These are phyloP conservation scores for Acomys russatus DNA, from an alignment of 2,797 vertebrate genomes.

Conservation along the genomic window DNA sequence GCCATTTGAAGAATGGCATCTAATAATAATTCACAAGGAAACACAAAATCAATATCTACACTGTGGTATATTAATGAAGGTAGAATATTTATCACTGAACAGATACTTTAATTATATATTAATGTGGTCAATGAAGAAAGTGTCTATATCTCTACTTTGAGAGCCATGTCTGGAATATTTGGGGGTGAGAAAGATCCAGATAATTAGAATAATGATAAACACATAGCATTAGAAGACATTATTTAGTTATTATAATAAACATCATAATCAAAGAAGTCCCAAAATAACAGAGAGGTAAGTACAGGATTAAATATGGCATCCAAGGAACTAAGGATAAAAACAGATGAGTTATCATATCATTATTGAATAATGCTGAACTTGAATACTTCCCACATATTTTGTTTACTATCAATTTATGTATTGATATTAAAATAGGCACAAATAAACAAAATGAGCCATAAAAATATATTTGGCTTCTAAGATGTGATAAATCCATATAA, in stretches of 20 bases:
- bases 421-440: neutral
- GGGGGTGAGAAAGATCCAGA: neutral
- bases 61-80: rapidly evolving
- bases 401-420: neutral
- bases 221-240: neutral
- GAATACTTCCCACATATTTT: neutral
- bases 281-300: neutral
- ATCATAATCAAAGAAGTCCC: neutral
- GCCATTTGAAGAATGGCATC: too few relatives aligned
- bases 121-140: neutral
- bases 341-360: neutral
- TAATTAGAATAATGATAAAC: neutral
- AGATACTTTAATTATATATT: neutral
- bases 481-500: neutral
- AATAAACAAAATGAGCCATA: neutral
- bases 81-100: neutral
- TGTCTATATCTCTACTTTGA: neutral
- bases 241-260: neutral
- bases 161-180: neutral
- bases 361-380: neutral
- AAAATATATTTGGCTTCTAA: neutral
- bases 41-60: neutral
- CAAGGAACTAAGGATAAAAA: neutral
- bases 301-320: neutral
- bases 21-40: neutral